Conservation (phyloP, 2,797 vertebrate species). For the Coracias cyanogaster region DNA sequence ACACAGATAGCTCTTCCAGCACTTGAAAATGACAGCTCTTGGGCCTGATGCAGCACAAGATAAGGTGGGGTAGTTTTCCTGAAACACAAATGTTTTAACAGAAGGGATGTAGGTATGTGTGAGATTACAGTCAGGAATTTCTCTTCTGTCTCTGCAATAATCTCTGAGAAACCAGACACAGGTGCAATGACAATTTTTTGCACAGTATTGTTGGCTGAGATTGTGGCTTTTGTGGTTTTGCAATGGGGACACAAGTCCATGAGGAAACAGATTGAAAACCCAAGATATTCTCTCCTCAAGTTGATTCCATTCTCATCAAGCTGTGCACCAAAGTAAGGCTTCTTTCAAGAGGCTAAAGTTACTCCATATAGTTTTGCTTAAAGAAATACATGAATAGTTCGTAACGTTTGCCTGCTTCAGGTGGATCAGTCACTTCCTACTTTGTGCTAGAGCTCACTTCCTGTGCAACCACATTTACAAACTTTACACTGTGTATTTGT, state of each 20-base stretch:
- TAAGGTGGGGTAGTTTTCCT: not conserved
- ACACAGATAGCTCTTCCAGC: not conserved
- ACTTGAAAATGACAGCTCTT: not conserved
- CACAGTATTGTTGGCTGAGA: not conserved
- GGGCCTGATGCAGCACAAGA: not conserved
- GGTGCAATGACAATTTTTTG: conserved; percentile 20
- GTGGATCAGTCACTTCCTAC: not conserved
- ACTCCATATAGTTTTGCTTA: not conserved
- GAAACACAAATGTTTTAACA: conserved; percentile 27
- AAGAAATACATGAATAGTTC: not conserved
- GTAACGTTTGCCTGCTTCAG: not conserved
- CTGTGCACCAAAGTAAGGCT: not conserved
- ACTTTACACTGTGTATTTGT: not conserved
- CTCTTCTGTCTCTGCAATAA: conserved; percentile 13
- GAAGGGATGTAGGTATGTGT: conserved; percentile 28
- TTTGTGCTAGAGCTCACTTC: not conserved
- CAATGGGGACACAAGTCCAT: not conserved
- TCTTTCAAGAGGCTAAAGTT: not conserved
- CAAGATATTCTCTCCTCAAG: not conserved
- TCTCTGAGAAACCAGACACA: conserved; percentile 24
- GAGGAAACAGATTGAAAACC: not conserved
- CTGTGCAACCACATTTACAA: not conserved
- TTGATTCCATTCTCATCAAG: not conserved
- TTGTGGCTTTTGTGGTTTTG: conserved; percentile 15
- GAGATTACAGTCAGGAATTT: conserved; percentile 16